A percentile compares a stretch with the other conserved stretches of the same genome.
Evolutionary conservation across 2,113 vertebrate species (phyloP).

Genomic region (Malurus elegans): DNA sequence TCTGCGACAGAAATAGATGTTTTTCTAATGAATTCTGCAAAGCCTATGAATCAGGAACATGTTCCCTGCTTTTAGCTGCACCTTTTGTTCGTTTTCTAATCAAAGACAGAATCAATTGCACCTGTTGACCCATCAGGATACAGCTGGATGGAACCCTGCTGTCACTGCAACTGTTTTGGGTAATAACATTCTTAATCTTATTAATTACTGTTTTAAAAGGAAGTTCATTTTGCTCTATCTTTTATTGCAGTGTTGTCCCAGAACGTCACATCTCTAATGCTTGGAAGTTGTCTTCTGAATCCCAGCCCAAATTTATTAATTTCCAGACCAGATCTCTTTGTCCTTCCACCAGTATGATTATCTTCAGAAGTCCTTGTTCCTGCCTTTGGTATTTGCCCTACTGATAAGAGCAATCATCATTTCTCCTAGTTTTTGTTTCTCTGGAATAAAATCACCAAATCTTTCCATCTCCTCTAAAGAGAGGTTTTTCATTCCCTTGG

Average conservation of each 20-base stretch:
- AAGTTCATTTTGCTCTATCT: background rate
- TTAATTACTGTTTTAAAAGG: background rate
- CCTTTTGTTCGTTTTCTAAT: background rate
- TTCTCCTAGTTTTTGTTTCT: background rate
- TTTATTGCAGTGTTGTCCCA: background rate
- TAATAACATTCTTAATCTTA: background rate
- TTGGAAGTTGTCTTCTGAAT: background rate
- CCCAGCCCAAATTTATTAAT: background rate
- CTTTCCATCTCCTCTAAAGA: background rate
- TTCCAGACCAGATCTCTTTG: background rate
- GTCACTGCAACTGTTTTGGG: background rate
- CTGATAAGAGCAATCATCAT: background rate
- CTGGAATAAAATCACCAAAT: background rate
- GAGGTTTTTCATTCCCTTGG: background rate
- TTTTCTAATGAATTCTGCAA: background rate
- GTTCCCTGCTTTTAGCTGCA: background rate
- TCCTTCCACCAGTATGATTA: background rate
- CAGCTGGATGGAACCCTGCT: background rate
- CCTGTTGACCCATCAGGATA: background rate
- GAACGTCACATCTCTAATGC: background rate
- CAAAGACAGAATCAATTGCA: background rate
- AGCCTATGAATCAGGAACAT: background rate
- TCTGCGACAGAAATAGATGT: background rate
- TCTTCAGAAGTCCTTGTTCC: background rate
- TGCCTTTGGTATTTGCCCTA: background rate